Conservation (phyloP, 2,797 vertebrate genomes). For the Silurus lanzhouensis region DNA sequence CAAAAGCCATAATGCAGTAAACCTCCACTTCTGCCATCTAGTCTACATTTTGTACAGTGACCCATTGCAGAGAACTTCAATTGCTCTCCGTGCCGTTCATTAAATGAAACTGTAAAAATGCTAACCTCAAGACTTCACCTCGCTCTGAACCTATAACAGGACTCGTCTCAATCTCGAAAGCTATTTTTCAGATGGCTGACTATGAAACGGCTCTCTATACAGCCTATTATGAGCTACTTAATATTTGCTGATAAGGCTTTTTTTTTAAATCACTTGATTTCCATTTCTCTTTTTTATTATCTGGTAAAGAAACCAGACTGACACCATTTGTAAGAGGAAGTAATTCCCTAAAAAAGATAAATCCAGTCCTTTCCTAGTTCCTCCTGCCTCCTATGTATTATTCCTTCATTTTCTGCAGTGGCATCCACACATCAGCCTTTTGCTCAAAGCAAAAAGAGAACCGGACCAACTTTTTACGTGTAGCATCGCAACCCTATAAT, state of each 20-base stretch:
- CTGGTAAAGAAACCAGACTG: not conserved
- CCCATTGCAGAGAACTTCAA: not conserved
- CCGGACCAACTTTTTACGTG: not conserved
- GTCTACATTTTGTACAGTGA: slow-evolving; percentile 15
- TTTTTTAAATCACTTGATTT: not conserved
- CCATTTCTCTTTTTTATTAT: slow-evolving; percentile 9
- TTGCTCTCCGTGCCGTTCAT: not conserved
- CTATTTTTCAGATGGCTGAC: slow-evolving; percentile 38
- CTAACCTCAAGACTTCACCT: not conserved
- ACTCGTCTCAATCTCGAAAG: slow-evolving; percentile 7
- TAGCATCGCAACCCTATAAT: slow-evolving; percentile 28
- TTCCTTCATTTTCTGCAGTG: slow-evolving; percentile 25
- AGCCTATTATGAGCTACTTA: slow-evolving; percentile 28
- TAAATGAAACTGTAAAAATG: slow-evolving; percentile 7
- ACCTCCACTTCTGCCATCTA: not conserved
- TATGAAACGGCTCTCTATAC: slow-evolving; percentile 20
- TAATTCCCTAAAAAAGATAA: not conserved
- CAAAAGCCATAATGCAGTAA: not conserved
- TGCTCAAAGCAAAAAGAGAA: slow-evolving; percentile 25
- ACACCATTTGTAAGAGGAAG: not conserved
- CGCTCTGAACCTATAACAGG: not conserved
- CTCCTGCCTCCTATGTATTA: not conserved
- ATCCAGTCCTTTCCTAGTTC: not conserved
- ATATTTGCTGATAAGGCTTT: slow-evolving; percentile 28
- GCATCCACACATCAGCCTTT: slow-evolving; percentile 16